Evolutionary conservation across 2,797 vertebrate genomes (phyloP), one percentile per base, ranked within the genome.

Genomic region (Oryzias sinensis): DNA sequence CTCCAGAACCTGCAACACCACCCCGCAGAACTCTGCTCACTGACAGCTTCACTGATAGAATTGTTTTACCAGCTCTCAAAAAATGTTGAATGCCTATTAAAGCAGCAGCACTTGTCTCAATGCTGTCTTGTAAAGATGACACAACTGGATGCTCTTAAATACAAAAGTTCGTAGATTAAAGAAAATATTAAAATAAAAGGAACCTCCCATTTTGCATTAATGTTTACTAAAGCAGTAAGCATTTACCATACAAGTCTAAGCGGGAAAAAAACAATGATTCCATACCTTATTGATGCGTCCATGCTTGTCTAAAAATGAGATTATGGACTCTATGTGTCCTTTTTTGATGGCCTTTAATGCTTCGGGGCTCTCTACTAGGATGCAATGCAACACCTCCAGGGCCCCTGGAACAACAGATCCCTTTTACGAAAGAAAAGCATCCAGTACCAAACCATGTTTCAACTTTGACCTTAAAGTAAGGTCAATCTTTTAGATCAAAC

Each of bases 321-420:
- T 94, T 65, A 98, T 94, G 15, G 95, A 94, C 55, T 93, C 92
- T 82, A 98, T 97, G 81, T 98, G 97, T 42, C 89, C 93, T 76
- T 97, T 93, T 83, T 95, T 97, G 81, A 98, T 94, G 77, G 92
- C 93, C 74, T 95, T 96, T 27, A 98, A 85, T 51, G 94, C 95
- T 89, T 97, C 95, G 13, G 97, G 95, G 74, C 96, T 98, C 89
- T 97, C 95, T 58, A 94, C 90, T 50, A 98, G 85, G 14, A 97
- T 93, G 80, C 96, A 98, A 69, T 96, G 95, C 33, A 98, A 89
- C 81, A 98, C 96, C 49, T 98, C 95, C 64, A 98, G 84, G 76
- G 96, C 94, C 62, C 96, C 97, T 98, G 49, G 1, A 70, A 45
- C 75, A 44, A 24, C 4, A 44, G 60, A 4, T 41, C 8, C 3